phyloP scores from a whole-genome alignment of 1,140 invertebrate genomes.

The Drosophila lacertosa region DNA sequence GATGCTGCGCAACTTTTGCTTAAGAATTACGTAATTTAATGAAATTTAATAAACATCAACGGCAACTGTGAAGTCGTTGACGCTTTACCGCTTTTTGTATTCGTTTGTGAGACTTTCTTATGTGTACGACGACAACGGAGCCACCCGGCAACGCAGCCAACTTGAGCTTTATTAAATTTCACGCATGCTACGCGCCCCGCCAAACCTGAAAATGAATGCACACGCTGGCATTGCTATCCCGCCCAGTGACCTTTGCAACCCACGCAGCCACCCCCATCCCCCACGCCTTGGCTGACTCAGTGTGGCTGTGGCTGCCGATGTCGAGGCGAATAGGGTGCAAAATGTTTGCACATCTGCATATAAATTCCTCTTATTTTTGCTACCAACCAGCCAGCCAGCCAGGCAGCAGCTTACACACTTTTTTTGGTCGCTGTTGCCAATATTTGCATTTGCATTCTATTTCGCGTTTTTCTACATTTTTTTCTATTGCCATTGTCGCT shows the following conservation, averaged over 20 bases:
- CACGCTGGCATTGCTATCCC: conserved; percentile 32
- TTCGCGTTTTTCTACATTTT: conserved; percentile 58
- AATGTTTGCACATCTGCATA: conserved; percentile 81
- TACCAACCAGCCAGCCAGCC: conserved; percentile 65
- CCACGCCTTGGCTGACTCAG: neutral
- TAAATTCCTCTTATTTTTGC: conserved; percentile 80
- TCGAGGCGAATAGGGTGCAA: conserved; percentile 73
- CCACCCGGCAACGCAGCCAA: conserved; percentile 16
- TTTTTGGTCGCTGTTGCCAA: conserved; percentile 67
- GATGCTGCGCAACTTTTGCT: conserved; percentile 47
- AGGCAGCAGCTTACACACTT: conserved; percentile 74
- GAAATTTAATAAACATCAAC: conserved; percentile 81
- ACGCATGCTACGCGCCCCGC: conserved; percentile 65
- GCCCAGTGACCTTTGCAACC: no score
- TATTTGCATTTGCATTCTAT: conserved; percentile 82
- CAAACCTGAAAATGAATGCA: conserved; percentile 76
- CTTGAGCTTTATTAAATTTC: conserved; percentile 79
- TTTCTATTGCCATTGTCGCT: conserved; percentile 38
- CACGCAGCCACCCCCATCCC: neutral
- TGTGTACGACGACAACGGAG: conserved; percentile 11
- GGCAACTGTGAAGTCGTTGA: conserved; percentile 54
- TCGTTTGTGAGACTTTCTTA: conserved; percentile 16
- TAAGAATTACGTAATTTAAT: conserved; percentile 78
- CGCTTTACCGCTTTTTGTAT: conserved; percentile 23
- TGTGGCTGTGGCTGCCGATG: conserved; percentile 33